A percentile compares a stretch with the other conserved stretches of the same genome.
These are phyloP conservation scores for Hydrozoanthus tunicans DNA, from an alignment of 64 coral and sea anemone species.

Conservation along the genomic window DNA sequence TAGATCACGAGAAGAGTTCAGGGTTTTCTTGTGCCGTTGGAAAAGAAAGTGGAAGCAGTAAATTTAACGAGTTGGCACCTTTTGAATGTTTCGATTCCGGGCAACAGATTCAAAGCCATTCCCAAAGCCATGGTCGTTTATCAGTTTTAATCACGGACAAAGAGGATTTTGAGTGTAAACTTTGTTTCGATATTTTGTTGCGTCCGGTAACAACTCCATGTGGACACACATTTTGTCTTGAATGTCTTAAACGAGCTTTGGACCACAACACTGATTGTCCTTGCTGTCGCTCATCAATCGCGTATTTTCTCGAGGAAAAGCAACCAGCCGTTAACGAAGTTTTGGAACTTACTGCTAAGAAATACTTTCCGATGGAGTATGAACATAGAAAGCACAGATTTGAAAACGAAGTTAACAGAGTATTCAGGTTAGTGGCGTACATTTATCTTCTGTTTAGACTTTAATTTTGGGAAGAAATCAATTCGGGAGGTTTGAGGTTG, in stretches of 20 bases:
- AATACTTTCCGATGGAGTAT: conserved; percentile 31
- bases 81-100: neutral
- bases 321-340: neutral
- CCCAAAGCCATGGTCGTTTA: neutral
- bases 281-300: conserved; percentile 26
- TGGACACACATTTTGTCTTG: conserved; percentile 49
- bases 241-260: conserved; percentile 36
- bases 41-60: neutral
- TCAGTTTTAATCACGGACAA: neutral
- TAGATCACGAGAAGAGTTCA: neutral
- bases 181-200: conserved; percentile 38
- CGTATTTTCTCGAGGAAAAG: conserved; percentile 11
- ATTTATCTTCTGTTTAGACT: neutral
- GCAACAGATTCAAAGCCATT: neutral
- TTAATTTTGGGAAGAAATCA: neutral
- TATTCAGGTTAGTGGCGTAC: neutral
- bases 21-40: neutral
- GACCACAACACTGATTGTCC: conserved; percentile 35
- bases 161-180: conserved; percentile 49
- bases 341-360: neutral
- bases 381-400: neutral
- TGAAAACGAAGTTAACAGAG: conserved; percentile 16
- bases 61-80: neutral
- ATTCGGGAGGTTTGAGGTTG: neutral
- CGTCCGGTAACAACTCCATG: conserved; percentile 30